Evolutionary conservation across 2,113 vertebrate genomes (phyloP), one percentile per base, ranked within the genome.

Genomic region (Engraulis encrasicolus): DNA sequence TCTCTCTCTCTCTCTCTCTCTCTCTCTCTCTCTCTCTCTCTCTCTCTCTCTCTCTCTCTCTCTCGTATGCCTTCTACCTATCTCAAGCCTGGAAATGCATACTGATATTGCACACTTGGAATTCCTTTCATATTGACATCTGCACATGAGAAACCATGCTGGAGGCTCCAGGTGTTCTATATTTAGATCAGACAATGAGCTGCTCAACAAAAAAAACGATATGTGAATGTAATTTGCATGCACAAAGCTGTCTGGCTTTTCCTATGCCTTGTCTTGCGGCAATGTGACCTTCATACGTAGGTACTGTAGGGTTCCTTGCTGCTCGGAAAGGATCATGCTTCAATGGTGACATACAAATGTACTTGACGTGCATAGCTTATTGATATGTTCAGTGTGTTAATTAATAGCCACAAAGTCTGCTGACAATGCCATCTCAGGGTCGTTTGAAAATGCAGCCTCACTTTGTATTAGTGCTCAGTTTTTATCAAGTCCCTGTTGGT

Each of bases 31-130:
- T 61, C 54, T 23, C 20, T 61, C 54, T 23, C 20, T 61, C 54
- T 61, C 20, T 58, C 54, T n/a, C 20, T 58, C 52, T 58, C 52
- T 58, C 52, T 58, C 54, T n/a, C 54, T 58, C 54, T 58, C n/a
- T n/a, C n/a, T n/a, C n/a, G n/a, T n/a, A n/a, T n/a, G n/a, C n/a
- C n/a, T n/a, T n/a, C n/a, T n/a, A n/a, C n/a, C n/a, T n/a, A n/a
- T n/a, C n/a, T n/a, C n/a, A n/a, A n/a, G 19, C 23, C 54, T 58
- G 20, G 50, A 52, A 52, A 52, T 52, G 20, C 50, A 3, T 52
- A 17, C 50, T 52, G 50, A 17, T 52, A 52, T 15, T 52, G 3
- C 52, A 58, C n/a, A n/a, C n/a, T n/a, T n/a, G n/a, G n/a, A n/a
- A n/a, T n/a, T n/a, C n/a, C n/a, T 58, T 58, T 58, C 18, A 58